Base-by-base conservation (phyloP, 2,797 vertebrate species). In the Tragelaphus oryx region DNA sequence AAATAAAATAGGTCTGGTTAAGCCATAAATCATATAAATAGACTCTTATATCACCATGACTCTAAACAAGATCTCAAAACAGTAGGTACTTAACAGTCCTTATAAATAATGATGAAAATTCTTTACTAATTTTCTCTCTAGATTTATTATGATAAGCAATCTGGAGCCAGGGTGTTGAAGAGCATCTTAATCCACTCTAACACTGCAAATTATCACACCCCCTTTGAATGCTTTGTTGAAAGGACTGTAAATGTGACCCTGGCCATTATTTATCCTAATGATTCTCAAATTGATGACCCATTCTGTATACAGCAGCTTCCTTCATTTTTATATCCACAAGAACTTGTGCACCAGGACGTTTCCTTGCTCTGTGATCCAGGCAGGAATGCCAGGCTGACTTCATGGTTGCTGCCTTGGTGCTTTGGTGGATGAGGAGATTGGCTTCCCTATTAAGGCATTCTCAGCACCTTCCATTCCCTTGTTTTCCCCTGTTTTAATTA, bases 401-500 rank as follows among this genome's bases (percentile, higher is more conserved):
- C 48, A 7, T 22, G 37, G 54, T 82, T 55, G 33, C 92, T 89
- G 41, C 52, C 44, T 88, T 62, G 50, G 50, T 3, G 59, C 50
- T 85, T 52, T 57, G 22, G 28, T 54, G 76, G 22, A 86, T 17
- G 68, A 91, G 60, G 57, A 93, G 55, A 59, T 87, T 28, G 18
- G 80, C 41, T 92, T 6, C 20, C 9, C 79, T 59, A 52, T 78
- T 8, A 59, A 59, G 62, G 50, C 24, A 18, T 81, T 76, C 20
- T 68, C 4, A 87, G 75, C 44, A 33, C 20, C 71, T 93, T 96
- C 76, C 76, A 57, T 83, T 89, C 52, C 46, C 41, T 87, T 44
- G 76, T 30, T 79, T 95, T 44, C 50, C 55, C 30, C 89, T 85
- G 74, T 89, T 92, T 96, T 97, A 96, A 97, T 97, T 96, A 97